phyloP scores from a whole-genome alignment of 2,113 vertebrate species.

The Centrocercus urophasianus region DNA sequence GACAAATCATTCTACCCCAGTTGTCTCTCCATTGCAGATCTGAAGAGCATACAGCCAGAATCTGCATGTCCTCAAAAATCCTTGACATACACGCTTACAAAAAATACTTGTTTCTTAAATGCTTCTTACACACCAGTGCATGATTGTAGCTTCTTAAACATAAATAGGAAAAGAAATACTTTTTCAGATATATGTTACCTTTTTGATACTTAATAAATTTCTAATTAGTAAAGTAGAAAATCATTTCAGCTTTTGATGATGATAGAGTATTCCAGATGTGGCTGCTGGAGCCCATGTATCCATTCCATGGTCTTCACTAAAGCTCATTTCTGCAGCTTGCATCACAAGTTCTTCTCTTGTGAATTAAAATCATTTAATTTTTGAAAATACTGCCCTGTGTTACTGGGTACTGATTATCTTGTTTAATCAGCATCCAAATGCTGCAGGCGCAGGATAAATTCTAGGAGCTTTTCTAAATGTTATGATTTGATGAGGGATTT shows the following conservation, averaged over 20 bases:
- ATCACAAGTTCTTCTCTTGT: background rate
- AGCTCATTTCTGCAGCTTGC: background rate
- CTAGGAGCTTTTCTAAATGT: slow-evolving; percentile 48
- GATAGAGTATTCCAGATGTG: background rate
- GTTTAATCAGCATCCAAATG: slow-evolving; percentile 46
- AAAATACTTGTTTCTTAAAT: background rate
- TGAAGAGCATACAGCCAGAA: background rate
- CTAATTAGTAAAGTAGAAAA: background rate
- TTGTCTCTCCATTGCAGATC: background rate
- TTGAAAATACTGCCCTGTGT: background rate
- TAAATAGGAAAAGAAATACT: background rate
- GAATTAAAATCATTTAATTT: slow-evolving; percentile 13
- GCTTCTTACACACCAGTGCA: background rate
- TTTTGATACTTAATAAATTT: background rate
- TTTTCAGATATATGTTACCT: background rate
- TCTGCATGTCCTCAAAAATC: background rate
- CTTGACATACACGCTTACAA: background rate
- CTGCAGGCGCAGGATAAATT: slow-evolving; percentile 8
- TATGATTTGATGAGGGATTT: slow-evolving; percentile 9
- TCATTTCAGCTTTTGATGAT: background rate
- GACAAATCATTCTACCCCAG: background rate
- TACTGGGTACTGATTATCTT: background rate
- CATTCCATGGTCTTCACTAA: background rate
- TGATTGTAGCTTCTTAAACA: background rate
- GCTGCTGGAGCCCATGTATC: background rate